Conservation (phyloP, 2,888 invertebrate genomes). For the Drosophila austrosaltans region DNA sequence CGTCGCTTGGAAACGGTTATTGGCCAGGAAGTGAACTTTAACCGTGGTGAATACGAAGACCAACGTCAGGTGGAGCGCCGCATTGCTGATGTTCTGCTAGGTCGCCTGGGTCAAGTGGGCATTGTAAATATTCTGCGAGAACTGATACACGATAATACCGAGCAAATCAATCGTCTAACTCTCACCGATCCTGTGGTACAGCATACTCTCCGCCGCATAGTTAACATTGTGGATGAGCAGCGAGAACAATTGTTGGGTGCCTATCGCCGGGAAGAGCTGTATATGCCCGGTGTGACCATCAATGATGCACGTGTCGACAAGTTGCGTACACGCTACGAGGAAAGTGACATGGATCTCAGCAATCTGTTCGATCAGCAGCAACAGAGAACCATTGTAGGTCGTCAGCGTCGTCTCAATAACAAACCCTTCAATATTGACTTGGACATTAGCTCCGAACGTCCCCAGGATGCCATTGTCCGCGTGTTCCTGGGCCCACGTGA, state of each 20-base stretch:
- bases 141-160: conserved; percentile 41
- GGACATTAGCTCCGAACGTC: conserved; percentile 86
- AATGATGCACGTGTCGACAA: conserved; percentile 87
- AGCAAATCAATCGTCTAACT: conserved; percentile 80
- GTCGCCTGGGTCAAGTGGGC: conserved; percentile 55
- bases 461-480: conserved; percentile 86
- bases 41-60: conserved; percentile 10
- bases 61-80: conserved; percentile 50
- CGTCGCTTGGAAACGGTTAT: conserved; percentile 47
- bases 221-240: conserved; percentile 86
- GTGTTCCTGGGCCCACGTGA: conserved; percentile 89
- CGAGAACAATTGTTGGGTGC: conserved; percentile 85
- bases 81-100: conserved; percentile 63
- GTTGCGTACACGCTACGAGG: conserved; percentile 88
- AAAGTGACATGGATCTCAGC: conserved; percentile 83
- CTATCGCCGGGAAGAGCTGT: conserved; percentile 86
- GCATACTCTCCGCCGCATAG: conserved; percentile 60
- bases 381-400: conserved; percentile 80
- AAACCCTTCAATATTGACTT: conserved; percentile 87
- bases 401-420: conserved; percentile 89
- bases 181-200: conserved; percentile 86
- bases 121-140: conserved; percentile 62
- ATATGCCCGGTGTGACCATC: conserved; percentile 86
- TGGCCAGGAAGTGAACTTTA: conserved; percentile 23
- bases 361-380: conserved; percentile 38